Conservation (phyloP, 2,888 invertebrate species). For the Morpho deidamia region DNA sequence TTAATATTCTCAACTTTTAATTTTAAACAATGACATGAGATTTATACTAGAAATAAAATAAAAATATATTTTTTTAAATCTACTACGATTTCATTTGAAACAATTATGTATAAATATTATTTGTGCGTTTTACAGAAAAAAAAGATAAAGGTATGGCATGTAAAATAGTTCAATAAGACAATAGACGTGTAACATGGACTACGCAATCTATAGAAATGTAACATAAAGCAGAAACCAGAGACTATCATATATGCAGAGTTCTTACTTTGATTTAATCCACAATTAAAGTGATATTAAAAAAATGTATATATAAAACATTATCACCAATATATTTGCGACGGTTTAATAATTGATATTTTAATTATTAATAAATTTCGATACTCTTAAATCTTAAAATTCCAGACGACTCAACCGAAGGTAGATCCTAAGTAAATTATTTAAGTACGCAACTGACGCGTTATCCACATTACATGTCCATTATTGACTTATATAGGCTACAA, state of each 20-base stretch:
- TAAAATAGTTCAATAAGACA: constrained; percentile 16
- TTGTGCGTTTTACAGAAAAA: constrained; percentile 29
- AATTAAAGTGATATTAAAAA: too few species aligned
- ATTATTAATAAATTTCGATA: too few species aligned
- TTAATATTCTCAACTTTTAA: constrained; percentile 5
- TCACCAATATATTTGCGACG: too few species aligned
- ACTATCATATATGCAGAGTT: neutral
- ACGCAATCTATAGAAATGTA: neutral
- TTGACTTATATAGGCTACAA: constrained; percentile 17
- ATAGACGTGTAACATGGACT: constrained; percentile 7
- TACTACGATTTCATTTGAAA: constrained; percentile 20
- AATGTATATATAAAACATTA: too few species aligned
- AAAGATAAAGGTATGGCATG: constrained; percentile 21
- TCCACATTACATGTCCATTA: constrained; percentile 30
- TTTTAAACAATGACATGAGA: constrained; percentile 8
- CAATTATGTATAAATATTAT: constrained; percentile 21
- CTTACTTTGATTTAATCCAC: too few species aligned
- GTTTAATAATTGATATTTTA: too few species aligned
- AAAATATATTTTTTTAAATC: constrained; percentile 13
- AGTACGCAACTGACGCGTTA: neutral
- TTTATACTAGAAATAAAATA: constrained; percentile 11
- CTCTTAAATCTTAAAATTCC: too few species aligned
- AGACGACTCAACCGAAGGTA: too few species aligned
- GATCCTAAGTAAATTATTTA: too few species aligned
- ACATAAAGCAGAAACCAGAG: neutral